These are phyloP conservation scores for Strigops habroptila DNA, from an alignment of 2,113 vertebrate genomes.

Conservation along the genomic window DNA sequence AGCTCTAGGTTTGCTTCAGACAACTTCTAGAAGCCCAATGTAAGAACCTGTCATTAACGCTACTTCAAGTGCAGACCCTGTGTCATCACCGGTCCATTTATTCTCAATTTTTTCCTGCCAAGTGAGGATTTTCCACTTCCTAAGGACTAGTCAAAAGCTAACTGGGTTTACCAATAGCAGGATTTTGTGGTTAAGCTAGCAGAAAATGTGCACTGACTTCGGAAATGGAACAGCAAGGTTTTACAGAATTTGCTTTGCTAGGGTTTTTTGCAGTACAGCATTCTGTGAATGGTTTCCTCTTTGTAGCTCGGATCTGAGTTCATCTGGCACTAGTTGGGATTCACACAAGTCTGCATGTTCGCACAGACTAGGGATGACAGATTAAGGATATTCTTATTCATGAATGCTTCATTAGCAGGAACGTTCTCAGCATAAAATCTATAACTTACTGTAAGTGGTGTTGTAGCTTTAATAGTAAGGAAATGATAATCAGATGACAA, in stretches of 20 bases:
- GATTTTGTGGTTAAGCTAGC: neutral
- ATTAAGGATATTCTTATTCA: neutral
- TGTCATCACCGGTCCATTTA: neutral
- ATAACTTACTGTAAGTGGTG: neutral
- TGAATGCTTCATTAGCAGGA: neutral
- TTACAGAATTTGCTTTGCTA: neutral
- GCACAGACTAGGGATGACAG: neutral
- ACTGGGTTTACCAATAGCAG: neutral
- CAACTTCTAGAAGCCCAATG: neutral
- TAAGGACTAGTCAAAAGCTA: neutral
- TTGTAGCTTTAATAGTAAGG: neutral
- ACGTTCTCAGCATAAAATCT: neutral
- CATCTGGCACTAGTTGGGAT: neutral
- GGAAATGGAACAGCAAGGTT: neutral
- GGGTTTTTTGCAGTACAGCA: neutral
- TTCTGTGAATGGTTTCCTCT: neutral
- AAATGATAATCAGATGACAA: neutral
- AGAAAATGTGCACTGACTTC: neutral
- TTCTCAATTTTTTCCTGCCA: neutral
- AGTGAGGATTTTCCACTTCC: neutral
- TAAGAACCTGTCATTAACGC: neutral
- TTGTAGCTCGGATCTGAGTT: neutral
- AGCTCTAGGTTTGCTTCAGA: neutral
- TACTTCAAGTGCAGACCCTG: neutral
- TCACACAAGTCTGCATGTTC: neutral